phyloP scores from a whole-genome alignment of 2,797 vertebrate species.

The Gambelia wislizenii region DNA sequence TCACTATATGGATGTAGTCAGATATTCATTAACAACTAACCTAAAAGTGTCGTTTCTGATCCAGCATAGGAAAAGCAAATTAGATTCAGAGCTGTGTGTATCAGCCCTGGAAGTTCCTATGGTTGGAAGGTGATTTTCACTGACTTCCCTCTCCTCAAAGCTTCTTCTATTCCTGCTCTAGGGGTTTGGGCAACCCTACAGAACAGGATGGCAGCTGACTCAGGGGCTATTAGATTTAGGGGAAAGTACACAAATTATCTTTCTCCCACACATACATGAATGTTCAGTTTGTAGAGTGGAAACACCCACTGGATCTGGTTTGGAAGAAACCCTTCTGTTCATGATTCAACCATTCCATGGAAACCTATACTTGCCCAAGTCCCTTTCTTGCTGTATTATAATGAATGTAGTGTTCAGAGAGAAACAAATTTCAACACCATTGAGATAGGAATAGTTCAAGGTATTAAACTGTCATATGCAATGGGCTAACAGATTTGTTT shows the following conservation, averaged over 20 bases:
- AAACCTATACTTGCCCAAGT: too few species aligned
- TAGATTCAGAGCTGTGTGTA: background rate
- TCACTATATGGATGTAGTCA: background rate
- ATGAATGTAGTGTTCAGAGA: conserved; percentile 13
- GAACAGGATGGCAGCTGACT: background rate
- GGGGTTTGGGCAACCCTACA: background rate
- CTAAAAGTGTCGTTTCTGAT: background rate
- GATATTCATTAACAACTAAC: background rate
- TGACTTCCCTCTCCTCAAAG: background rate
- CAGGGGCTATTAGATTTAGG: background rate
- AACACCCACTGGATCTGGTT: background rate
- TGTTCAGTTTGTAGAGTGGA: background rate
- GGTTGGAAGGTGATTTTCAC: background rate
- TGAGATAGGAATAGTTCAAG: conserved; percentile 41
- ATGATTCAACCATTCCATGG: background rate
- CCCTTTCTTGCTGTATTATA: background rate
- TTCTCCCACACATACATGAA: background rate
- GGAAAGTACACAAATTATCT: background rate
- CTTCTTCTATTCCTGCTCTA: background rate
- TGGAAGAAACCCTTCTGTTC: background rate
- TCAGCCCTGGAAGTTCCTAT: background rate
- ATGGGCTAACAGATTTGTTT: conserved; percentile 43
- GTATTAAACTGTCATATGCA: conserved; percentile 26
- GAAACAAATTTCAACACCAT: background rate
- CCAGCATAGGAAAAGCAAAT: background rate